Evolutionary conservation across 2,797 vertebrate genomes (phyloP).

Genomic region (Sebastolobus alascanus): DNA sequence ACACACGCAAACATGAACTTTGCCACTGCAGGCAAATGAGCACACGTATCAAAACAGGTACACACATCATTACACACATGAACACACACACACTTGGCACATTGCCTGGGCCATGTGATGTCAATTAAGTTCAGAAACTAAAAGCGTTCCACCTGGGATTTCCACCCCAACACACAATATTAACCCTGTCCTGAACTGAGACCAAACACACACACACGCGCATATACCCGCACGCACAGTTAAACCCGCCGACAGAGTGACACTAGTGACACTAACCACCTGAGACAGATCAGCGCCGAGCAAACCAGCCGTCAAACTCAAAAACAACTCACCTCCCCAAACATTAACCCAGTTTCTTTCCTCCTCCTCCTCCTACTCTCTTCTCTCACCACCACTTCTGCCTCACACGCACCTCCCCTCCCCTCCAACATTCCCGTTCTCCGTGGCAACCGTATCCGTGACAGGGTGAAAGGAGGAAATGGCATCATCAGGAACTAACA

Average conservation of each 20-base stretch:
- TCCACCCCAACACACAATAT: conserved; percentile 67
- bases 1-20: background rate
- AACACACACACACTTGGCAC: conserved; percentile 62
- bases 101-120: conserved; percentile 72
- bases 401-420: background rate
- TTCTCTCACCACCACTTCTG: too few relatives aligned
- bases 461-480: conserved; percentile 34
- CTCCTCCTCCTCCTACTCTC: background rate
- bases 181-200: conserved; percentile 69
- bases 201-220: conserved; percentile 42
- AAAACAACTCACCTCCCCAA: conserved; percentile 15
- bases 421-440: conserved; percentile 15
- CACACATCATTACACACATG: conserved; percentile 34
- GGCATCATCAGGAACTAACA: conserved; percentile 37
- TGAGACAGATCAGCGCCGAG: conserved; percentile 14
- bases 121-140: conserved; percentile 82
- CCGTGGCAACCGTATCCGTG: conserved; percentile 21
- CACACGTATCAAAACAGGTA: conserved; percentile 22
- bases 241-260: conserved; percentile 17
- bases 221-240: conserved; percentile 17
- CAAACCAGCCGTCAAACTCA: conserved; percentile 13
- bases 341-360: conserved; percentile 48
- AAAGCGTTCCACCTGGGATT: conserved; percentile 79
- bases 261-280: conserved; percentile 12
- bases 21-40: conserved; percentile 35